Base-by-base conservation (phyloP, 2,113 vertebrate genomes). In the Oryzias woworae region DNA sequence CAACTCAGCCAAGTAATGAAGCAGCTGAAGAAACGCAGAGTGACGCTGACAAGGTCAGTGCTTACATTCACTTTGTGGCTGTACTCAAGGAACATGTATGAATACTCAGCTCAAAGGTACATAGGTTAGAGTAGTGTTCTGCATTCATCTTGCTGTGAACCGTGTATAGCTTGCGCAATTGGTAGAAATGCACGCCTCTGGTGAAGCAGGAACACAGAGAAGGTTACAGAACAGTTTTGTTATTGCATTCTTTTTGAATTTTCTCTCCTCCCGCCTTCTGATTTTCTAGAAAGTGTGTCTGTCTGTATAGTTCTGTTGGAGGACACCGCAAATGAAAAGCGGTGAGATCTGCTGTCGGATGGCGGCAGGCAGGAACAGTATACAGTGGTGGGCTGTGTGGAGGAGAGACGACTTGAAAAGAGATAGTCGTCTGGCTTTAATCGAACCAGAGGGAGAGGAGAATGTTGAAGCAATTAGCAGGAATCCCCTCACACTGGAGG, bases 391-490 rank as follows among this genome's bases (percentile, higher is more conserved):
- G 53, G 53, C 52, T 62, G 68, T 47, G 61, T 65, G 67, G 46
- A 62, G 70, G 71, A 46, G 53, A 44, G 66, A 58, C 65, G 50
- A 82, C 72, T 75, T 85, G 49, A 82, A 80, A 81, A 72, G 44
- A 85, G 75, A 80, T 62, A 68, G 78, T 81, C 78, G 72, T 72
- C 80, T 86, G 83, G 79, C 73, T 85, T 84, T 81, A 85, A 87
- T 85, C 59, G 69, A 85, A 66, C 68, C 18, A 1, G 76, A 82
- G 81, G 82, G 77, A 79, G 68, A 78, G 28, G 78, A 44, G 73
- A 87, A 86, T 83, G 80, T 87, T 85, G 67, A 79, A 82, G 78
- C 81, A 89, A 89, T 87, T 87, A 87, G 80, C 80, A 85, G 84
- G 82, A 85, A 85, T 80, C 82, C 78, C 83, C 85, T 0, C 59